Base-by-base conservation (phyloP, 2,888 invertebrate species). In the Portevinia maculata region DNA sequence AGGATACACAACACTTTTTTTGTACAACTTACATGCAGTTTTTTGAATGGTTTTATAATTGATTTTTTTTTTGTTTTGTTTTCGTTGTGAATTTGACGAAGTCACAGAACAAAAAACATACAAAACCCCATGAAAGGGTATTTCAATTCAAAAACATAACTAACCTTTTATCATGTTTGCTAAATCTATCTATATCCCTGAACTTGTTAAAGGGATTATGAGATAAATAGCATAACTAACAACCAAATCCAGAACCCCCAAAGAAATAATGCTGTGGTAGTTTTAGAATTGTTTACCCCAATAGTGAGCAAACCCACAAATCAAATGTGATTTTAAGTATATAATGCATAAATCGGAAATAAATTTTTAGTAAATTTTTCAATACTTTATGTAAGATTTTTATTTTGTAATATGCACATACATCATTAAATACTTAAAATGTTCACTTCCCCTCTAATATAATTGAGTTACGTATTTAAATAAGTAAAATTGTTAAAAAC, bases 401-500 rank as follows among this genome's bases (percentile, higher is more conserved):
- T 3, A 19, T 19, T 44, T 21, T 11, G 7, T 9, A 19, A 1
- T 15, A 19, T 30, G 30, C 9, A 50, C 11, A 39, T n/a, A 17
- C 2, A 30, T 17, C 17, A 57, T 46, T 69, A n/a, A 3, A 39
- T 59, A 11, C 41, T 60, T 70, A 70, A 70, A 60, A 60, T 28
- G 0, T 6, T 30, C 48, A 24, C 24, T 13, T 24, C 7, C 24
- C 48, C 48, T 7, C 24, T 24, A 13, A 24, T 13, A 24, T 24
- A 24, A 11, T 4, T 11, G 28, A 17, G 5, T 30, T 17, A 30
- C n/a, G 15, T 39, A 30, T 57, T 28, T 21, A 46, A 30, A 32
- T 19, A 48, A 48, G n/a, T 64, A 71, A 78, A 79, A 74, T 73
- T 73, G 78, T 73, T 55, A 15, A 65, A 69, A 69, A 32, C 24